Conservation (phyloP, 2,797 vertebrate species). For the Poeciliopsis presidionis region DNA sequence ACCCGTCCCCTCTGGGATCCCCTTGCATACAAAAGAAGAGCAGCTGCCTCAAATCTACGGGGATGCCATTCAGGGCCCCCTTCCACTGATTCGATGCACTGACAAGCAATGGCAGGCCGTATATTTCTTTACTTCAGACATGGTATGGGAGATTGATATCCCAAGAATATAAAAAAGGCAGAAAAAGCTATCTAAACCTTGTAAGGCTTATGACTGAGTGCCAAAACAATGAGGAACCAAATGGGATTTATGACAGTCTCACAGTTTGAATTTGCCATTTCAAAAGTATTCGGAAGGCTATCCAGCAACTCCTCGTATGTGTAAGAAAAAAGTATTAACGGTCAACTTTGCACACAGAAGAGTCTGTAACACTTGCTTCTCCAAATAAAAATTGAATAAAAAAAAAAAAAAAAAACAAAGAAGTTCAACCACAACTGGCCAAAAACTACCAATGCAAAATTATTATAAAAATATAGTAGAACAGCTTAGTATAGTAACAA, state of each 20-base stretch:
- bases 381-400: no score
- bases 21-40: constrained; percentile 55
- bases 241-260: constrained; percentile 62
- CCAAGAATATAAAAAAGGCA: constrained; percentile 59
- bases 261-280: constrained; percentile 45
- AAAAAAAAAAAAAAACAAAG: no score
- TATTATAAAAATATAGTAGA: background rate
- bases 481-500: background rate
- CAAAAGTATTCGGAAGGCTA: constrained; percentile 40
- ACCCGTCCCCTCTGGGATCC: constrained; percentile 48
- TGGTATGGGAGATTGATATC: constrained; percentile 61
- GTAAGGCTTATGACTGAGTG: constrained; percentile 64
- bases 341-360: constrained; percentile 9
- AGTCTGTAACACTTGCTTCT: no score
- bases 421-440: background rate
- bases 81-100: constrained; percentile 62
- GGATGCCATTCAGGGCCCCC: constrained; percentile 52
- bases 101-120: constrained; percentile 55
- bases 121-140: constrained; percentile 62
- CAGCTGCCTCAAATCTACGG: constrained; percentile 60
- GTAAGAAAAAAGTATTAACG: constrained; percentile 25
- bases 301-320: constrained; percentile 22
- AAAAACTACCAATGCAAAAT: background rate
- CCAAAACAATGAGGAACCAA: constrained; percentile 68
- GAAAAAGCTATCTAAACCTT: constrained; percentile 57